Evolutionary conservation across 2,797 vertebrate species (phyloP).

Genomic region (Diplodus puntazzo): DNA sequence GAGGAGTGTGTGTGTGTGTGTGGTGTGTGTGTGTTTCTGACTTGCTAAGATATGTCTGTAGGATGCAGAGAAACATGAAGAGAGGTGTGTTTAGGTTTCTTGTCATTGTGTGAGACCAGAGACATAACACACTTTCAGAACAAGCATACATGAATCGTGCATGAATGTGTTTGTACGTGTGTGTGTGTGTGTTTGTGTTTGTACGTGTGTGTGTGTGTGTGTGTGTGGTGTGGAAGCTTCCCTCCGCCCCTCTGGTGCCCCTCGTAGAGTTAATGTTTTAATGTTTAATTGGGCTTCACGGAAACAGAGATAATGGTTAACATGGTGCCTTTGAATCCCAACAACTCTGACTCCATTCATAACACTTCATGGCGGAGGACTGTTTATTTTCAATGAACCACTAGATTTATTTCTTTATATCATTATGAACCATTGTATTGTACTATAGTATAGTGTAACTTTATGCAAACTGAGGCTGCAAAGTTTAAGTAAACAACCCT

Average conservation of each 20-base stretch:
- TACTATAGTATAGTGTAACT: neutral
- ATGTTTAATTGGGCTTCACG: constrained; percentile 68
- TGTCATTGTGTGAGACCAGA: neutral
- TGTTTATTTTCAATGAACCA: constrained; percentile 5
- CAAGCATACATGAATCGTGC: neutral
- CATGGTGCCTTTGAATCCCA: constrained; percentile 28
- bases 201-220: too few species aligned
- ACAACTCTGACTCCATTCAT: constrained; percentile 46
- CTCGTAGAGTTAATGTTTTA: constrained; percentile 61
- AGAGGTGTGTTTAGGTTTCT: neutral
- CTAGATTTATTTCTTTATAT: neutral
- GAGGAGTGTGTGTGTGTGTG: constrained; percentile 9
- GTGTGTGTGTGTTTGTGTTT: too few species aligned
- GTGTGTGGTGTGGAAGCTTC: constrained; percentile 1
- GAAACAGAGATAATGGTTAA: constrained; percentile 65
- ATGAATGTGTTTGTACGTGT: neutral
- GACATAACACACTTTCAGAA: constrained; percentile 3
- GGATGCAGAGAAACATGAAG: neutral
- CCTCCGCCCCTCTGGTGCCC: neutral
- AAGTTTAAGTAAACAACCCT: constrained; percentile 15
- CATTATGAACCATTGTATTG: neutral
- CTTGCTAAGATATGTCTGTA: constrained; percentile 1
- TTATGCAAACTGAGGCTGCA: constrained; percentile 4
- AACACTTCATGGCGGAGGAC: neutral
- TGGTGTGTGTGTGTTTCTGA: constrained; percentile 5